Evolutionary conservation across 2,888 invertebrate species (phyloP).

Genomic region (Acheta domesticus): DNA sequence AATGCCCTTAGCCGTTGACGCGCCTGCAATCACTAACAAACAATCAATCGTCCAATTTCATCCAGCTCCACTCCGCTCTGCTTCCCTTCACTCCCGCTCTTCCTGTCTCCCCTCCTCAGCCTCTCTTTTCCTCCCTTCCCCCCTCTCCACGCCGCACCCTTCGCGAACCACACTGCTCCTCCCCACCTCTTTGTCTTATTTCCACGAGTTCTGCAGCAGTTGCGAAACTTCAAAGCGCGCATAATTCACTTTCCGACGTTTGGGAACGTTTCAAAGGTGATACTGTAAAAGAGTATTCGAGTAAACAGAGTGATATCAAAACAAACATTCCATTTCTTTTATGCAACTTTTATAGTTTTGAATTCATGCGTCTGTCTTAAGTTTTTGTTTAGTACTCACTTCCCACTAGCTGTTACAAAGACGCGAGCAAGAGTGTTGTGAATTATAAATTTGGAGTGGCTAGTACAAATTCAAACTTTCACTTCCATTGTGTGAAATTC

Average conservation of each 20-base stretch:
- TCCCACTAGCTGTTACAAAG: too few relatives aligned
- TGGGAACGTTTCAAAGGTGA: neutral
- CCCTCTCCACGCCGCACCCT: neutral
- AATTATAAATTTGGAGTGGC: too few relatives aligned
- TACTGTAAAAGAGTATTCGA: neutral
- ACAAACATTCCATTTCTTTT: neutral
- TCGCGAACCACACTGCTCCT: neutral
- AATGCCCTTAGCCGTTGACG: too few relatives aligned
- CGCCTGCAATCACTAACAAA: too few relatives aligned
- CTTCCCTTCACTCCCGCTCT: too few relatives aligned
- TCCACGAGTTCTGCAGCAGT: neutral
- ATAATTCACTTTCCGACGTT: neutral
- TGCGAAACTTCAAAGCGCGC: neutral
- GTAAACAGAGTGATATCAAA: neutral
- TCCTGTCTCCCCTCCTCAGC: neutral
- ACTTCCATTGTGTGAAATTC: too few relatives aligned
- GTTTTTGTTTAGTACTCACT: neutral
- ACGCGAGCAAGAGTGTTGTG: too few relatives aligned
- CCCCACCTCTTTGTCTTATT: neutral
- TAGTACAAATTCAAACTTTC: too few relatives aligned
- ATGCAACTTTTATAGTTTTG: neutral
- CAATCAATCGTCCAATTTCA: too few relatives aligned
- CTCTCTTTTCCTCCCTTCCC: neutral
- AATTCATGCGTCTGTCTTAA: neutral
- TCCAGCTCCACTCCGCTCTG: too few relatives aligned